phyloP scores from a whole-genome alignment of 2,113 vertebrate genomes.

The Climacteris rufus region DNA sequence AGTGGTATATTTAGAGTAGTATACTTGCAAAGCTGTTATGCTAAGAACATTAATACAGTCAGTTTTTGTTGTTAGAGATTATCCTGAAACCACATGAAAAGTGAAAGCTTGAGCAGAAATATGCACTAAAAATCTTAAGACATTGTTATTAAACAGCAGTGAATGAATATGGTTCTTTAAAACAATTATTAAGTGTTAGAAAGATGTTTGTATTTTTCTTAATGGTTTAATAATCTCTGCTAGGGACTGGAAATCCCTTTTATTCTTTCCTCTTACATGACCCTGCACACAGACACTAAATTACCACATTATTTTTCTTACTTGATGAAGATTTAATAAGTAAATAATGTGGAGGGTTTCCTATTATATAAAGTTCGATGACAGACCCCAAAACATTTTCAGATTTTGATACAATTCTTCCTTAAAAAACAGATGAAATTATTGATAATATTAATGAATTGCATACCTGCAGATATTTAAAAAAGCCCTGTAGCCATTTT shows the following conservation, averaged over 20 bases:
- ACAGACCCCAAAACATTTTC: neutral
- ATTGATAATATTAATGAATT: neutral
- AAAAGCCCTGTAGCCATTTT: neutral
- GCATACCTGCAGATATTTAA: neutral
- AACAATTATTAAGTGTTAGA: neutral
- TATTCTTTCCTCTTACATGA: neutral
- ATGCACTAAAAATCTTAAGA: neutral
- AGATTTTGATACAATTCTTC: neutral
- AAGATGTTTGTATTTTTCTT: neutral
- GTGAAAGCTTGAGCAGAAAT: neutral
- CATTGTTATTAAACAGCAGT: neutral
- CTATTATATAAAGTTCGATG: neutral
- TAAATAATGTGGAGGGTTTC: neutral
- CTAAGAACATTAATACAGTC: neutral
- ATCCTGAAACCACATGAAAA: neutral
- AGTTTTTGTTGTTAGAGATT: neutral
- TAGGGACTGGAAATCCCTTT: neutral
- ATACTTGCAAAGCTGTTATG: neutral
- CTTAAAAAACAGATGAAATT: neutral
- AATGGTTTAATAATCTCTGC: neutral
- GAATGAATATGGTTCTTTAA: neutral
- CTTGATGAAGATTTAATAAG: neutral
- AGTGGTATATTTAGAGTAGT: neutral
- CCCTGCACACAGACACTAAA: neutral
- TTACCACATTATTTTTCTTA: neutral